Percentiles rank a stretch among this genome's conserved stretches.
Evolutionary conservation across 2,797 vertebrate genomes (phyloP).

Genomic region (Microctenopoma stevenorrisi): DNA sequence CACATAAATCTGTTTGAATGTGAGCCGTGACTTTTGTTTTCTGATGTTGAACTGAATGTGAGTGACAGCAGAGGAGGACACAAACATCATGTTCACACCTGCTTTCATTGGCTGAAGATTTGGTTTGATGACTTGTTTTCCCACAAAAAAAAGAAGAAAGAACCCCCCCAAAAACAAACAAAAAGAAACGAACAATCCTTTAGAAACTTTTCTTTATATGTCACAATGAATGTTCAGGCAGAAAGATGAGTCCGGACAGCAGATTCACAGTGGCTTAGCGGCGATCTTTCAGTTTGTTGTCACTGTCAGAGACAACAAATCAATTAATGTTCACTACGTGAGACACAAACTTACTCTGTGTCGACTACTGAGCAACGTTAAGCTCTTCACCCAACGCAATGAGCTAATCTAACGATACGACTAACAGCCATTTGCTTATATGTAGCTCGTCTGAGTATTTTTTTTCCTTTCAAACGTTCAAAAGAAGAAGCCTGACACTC

Average conservation of each 20-base stretch:
- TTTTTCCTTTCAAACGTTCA: neutral
- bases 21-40: conserved; percentile 64
- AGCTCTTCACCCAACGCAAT: neutral
- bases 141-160: conserved; percentile 12
- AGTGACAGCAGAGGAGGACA: conserved; percentile 65
- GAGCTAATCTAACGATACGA: conserved; percentile 19
- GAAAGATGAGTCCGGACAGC: conserved; percentile 37
- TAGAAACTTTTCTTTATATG: conserved; percentile 65
- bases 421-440: neutral
- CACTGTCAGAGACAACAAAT: conserved; percentile 35
- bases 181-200: conserved; percentile 17
- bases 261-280: conserved; percentile 32
- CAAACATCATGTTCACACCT: conserved; percentile 32
- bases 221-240: conserved; percentile 53
- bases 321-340: conserved; percentile 8
- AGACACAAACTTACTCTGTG: conserved; percentile 14
- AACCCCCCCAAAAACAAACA: neutral
- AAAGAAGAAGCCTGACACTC: neutral
- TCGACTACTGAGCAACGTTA: conserved; percentile 28
- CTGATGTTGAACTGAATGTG: conserved; percentile 67
- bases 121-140: conserved; percentile 25
- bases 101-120: conserved; percentile 22
- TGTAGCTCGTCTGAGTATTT: neutral
- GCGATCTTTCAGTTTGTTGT: conserved; percentile 39
- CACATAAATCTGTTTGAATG: conserved; percentile 78